A percentile compares a stretch with the other conserved stretches of the same genome.
Evolutionary conservation across 2,113 vertebrate species (phyloP).

Genomic region (Peromyscus polionotus): DNA sequence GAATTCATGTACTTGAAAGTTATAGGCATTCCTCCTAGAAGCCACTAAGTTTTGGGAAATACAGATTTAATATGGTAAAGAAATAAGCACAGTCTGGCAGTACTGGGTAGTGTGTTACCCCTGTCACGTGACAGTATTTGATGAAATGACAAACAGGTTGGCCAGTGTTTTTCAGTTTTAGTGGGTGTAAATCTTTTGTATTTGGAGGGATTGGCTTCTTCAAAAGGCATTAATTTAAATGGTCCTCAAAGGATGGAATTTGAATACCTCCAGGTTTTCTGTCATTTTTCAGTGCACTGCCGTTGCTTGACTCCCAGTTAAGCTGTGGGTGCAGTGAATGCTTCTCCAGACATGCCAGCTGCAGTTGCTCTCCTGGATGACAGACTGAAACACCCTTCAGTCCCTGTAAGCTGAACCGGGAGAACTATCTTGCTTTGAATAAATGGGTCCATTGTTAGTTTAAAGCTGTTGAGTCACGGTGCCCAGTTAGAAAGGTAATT

Average conservation of each 20-base stretch:
- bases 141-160: constrained; percentile 6
- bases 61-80: not conserved
- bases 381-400: constrained; percentile 42
- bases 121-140: not conserved
- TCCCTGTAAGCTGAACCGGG: constrained; percentile 40
- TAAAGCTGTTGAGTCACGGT: constrained; percentile 65
- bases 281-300: not conserved
- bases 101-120: not conserved
- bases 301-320: constrained; percentile 24
- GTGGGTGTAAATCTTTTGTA: not conserved
- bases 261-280: constrained; percentile 52
- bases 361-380: constrained; percentile 46
- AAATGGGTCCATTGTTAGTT: constrained; percentile 77
- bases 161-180: constrained; percentile 35
- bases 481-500: constrained; percentile 74
- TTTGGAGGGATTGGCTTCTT: not conserved
- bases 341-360: constrained; percentile 69
- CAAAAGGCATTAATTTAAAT: constrained; percentile 26
- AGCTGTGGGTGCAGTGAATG: constrained; percentile 14
- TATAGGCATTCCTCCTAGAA: not conserved
- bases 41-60: not conserved
- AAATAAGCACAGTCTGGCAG: not conserved
- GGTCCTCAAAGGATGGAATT: constrained; percentile 1
- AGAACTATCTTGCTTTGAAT: constrained; percentile 73
- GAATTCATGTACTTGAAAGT: constrained; percentile 34